A percentile compares a stretch with the other conserved stretches of the same genome.
phyloP scores from a whole-genome alignment of 2,888 invertebrate genomes.

The Oscheius onirici region DNA sequence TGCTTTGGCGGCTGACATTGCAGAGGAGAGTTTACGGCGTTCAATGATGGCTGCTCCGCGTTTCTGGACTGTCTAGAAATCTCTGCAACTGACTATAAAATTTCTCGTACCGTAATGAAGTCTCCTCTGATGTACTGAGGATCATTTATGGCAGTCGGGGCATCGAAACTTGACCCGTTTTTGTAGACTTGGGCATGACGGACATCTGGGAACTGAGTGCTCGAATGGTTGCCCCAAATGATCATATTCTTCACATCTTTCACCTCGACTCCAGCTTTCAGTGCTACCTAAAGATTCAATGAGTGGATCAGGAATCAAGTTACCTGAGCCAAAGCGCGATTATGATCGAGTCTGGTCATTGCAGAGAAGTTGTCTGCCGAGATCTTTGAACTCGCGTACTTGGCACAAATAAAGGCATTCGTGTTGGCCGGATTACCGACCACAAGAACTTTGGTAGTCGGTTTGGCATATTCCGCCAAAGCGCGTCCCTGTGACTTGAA shows the following conservation, averaged over 20 bases:
- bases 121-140: constrained; percentile 82
- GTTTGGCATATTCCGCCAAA: constrained; percentile 87
- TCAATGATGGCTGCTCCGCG: constrained; percentile 96
- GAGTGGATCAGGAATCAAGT: not conserved
- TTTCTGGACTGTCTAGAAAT: constrained; percentile 85
- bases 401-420: constrained; percentile 92
- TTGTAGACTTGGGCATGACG: constrained; percentile 74
- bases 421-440: constrained; percentile 99
- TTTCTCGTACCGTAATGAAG: constrained; percentile 81
- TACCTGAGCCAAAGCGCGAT: constrained; percentile 89
- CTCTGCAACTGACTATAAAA: too few species aligned
- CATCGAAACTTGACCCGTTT: constrained; percentile 58
- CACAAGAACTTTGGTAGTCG: constrained; percentile 90
- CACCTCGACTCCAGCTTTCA: constrained; percentile 74
- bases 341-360: constrained; percentile 97
- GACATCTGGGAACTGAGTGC: constrained; percentile 96
- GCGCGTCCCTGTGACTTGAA: constrained; percentile 97
- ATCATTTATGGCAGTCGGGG: constrained; percentile 80
- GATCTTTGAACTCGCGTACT: constrained; percentile 90
- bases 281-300: constrained; percentile 73
- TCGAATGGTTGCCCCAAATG: constrained; percentile 99
- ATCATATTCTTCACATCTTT: constrained; percentile 88
- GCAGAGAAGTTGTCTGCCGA: constrained; percentile 95
- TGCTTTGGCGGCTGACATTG: constrained; percentile 98
- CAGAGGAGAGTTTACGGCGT: constrained; percentile 96